These are phyloP conservation scores for Augiades crinisus DNA, from an alignment of 2,888 invertebrate genomes.

Conservation along the genomic window DNA sequence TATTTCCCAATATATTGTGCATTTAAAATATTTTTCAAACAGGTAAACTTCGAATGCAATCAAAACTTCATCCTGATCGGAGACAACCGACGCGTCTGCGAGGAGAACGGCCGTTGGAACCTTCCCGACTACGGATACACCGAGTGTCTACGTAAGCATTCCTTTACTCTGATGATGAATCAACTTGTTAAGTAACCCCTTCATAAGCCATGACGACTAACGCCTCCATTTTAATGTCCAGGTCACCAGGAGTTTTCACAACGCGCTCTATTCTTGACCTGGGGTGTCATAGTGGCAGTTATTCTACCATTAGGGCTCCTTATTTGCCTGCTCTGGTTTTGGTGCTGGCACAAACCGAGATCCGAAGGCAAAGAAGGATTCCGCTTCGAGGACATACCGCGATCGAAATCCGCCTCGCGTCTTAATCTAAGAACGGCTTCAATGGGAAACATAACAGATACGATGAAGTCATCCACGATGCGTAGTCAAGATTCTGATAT, in stretches of 20 bases:
- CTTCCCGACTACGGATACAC: slow-evolving; percentile 92
- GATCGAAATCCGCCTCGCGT: slow-evolving; percentile 82
- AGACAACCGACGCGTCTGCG: slow-evolving; percentile 91
- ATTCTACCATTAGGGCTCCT: slow-evolving; percentile 85
- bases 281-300: slow-evolving; percentile 87
- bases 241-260: slow-evolving; percentile 86
- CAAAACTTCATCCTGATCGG: slow-evolving; percentile 93
- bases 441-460: slow-evolving; percentile 78
- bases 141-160: slow-evolving; percentile 85
- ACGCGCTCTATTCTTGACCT: slow-evolving; percentile 87
- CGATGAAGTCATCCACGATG: slow-evolving; percentile 67
- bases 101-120: slow-evolving; percentile 91
- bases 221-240: slow-evolving; percentile 53
- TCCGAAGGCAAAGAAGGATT: slow-evolving; percentile 81
- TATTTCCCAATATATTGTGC: too few species aligned
- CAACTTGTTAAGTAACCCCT: neutral
- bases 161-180: neutral
- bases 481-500: slow-evolving; percentile 60
- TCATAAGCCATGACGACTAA: slow-evolving; percentile 11
- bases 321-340: slow-evolving; percentile 83
- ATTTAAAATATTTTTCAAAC: neutral
- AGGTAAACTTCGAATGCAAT: slow-evolving; percentile 95
- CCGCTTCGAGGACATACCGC: slow-evolving; percentile 78
- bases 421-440: slow-evolving; percentile 78
- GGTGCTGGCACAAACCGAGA: slow-evolving; percentile 81